Conservation (phyloP, 2,113 vertebrate species). For the Corythoichthys intestinalis region DNA sequence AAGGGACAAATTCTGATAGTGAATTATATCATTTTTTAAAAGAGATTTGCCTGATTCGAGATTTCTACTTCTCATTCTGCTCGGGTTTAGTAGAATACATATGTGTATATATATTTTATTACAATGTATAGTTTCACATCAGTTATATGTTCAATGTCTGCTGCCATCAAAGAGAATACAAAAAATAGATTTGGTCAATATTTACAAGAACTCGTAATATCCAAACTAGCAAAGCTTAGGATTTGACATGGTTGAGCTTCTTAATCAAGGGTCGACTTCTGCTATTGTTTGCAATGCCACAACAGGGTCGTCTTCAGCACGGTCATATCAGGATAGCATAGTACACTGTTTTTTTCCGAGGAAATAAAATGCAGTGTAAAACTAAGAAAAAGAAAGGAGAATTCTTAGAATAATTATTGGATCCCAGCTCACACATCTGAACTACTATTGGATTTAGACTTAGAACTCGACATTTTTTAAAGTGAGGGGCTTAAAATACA, state of each 20-base stretch:
- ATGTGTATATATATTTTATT: conserved; percentile 73
- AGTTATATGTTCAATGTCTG: conserved; percentile 78
- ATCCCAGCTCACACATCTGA: not conserved
- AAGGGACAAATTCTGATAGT: conserved; percentile 35
- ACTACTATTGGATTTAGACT: not conserved
- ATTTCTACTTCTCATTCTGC: conserved; percentile 54
- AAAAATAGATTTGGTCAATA: conserved; percentile 87
- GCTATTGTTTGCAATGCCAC: conserved; percentile 64
- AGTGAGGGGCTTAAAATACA: conserved; percentile 63
- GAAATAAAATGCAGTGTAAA: conserved; percentile 55
- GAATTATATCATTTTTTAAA: conserved; percentile 43
- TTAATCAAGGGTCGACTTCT: conserved; percentile 80
- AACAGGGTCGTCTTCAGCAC: conserved; percentile 63
- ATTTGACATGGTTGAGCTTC: conserved; percentile 59
- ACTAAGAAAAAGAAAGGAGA: conserved; percentile 63
- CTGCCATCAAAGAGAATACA: conserved; percentile 79
- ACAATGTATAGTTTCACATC: conserved; percentile 79
- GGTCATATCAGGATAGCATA: conserved; percentile 71
- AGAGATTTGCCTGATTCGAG: conserved; percentile 60
- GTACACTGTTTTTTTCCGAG: conserved; percentile 63
- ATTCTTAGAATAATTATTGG: not conserved
- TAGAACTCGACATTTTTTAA: conserved; percentile 67
- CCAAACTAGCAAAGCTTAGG: conserved; percentile 78
- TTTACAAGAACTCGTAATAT: conserved; percentile 85
- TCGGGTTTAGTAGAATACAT: conserved; percentile 74